These are phyloP conservation scores for Pardosa pseudoannulata DNA, from an alignment of 2,888 invertebrate genomes.

Conservation along the genomic window DNA sequence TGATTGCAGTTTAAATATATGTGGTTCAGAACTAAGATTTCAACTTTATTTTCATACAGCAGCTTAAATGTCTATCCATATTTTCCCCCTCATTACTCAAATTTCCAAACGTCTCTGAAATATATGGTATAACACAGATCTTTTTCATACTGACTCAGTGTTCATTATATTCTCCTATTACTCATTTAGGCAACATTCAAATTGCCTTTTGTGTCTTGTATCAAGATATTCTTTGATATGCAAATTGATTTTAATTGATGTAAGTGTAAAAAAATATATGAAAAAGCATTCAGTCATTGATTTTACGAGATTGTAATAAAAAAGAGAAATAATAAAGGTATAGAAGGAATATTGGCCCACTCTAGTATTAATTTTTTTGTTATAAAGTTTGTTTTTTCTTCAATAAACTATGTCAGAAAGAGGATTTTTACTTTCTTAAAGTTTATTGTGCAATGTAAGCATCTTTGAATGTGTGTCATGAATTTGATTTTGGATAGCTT, in stretches of 20 bases:
- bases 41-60: neutral
- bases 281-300: too few species aligned
- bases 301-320: too few species aligned
- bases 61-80: neutral
- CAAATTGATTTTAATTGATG: neutral
- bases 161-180: neutral
- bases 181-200: neutral
- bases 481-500: too few species aligned
- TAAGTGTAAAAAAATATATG: too few species aligned
- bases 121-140: neutral
- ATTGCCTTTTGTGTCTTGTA: neutral
- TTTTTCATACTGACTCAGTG: neutral
- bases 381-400: too few species aligned
- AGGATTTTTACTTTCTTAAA: too few species aligned
- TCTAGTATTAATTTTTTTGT: too few species aligned
- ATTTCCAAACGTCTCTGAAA: neutral
- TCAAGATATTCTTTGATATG: neutral
- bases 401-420: too few species aligned
- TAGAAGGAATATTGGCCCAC: too few species aligned
- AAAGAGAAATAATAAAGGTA: too few species aligned
- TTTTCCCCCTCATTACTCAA: neutral
- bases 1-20: neutral
- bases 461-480: too few species aligned
- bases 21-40: neutral
- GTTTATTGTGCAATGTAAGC: too few species aligned